Percentiles rank a stretch among this genome's conserved stretches.
Evolutionary conservation across 2,113 vertebrate genomes (phyloP).

Genomic region (Toxotes jaculatrix): DNA sequence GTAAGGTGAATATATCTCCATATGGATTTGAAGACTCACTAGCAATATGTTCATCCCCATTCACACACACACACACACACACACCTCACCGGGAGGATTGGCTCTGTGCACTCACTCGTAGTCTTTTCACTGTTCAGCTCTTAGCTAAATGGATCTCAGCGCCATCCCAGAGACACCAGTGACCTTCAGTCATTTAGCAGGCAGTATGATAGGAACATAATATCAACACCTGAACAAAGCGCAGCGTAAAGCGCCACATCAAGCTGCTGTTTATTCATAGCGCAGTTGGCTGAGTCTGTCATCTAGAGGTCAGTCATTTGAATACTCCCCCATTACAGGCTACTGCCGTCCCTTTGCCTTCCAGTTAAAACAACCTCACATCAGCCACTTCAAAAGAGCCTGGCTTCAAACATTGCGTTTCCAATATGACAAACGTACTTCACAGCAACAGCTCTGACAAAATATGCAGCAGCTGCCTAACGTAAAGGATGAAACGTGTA

Average conservation of each 20-base stretch:
- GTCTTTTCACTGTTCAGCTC: slow-evolving; percentile 54
- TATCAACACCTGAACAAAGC: slow-evolving; percentile 79
- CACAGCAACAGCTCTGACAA: slow-evolving; percentile 76
- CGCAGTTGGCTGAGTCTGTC: slow-evolving; percentile 74
- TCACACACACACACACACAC: slow-evolving; percentile 41
- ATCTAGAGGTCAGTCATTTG: slow-evolving; percentile 83
- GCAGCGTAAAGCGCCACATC: slow-evolving; percentile 60
- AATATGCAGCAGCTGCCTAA: slow-evolving; percentile 84
- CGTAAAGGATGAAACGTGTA: slow-evolving; percentile 88
- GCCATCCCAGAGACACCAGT: slow-evolving; percentile 61
- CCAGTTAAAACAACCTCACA: slow-evolving; percentile 78
- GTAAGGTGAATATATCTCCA: slow-evolving; percentile 29
- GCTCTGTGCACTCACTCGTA: slow-evolving; percentile 54
- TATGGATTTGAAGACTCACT: slow-evolving; percentile 39
- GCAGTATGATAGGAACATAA: slow-evolving; percentile 74
- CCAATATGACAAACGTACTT: slow-evolving; percentile 80
- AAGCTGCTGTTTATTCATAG: slow-evolving; percentile 78
- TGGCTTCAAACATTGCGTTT: slow-evolving; percentile 79
- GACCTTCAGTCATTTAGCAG: slow-evolving; percentile 80
- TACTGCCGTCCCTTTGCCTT: slow-evolving; percentile 76
- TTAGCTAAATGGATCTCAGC: slow-evolving; percentile 65
- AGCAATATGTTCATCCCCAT: slow-evolving; percentile 28
- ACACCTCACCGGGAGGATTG: slow-evolving; percentile 31
- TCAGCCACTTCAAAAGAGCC: slow-evolving; percentile 80
- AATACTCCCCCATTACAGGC: slow-evolving; percentile 80